Base-by-base conservation (phyloP, 1,140 invertebrate species). In the Pachyrhynchus sulphureomaculatus region DNA sequence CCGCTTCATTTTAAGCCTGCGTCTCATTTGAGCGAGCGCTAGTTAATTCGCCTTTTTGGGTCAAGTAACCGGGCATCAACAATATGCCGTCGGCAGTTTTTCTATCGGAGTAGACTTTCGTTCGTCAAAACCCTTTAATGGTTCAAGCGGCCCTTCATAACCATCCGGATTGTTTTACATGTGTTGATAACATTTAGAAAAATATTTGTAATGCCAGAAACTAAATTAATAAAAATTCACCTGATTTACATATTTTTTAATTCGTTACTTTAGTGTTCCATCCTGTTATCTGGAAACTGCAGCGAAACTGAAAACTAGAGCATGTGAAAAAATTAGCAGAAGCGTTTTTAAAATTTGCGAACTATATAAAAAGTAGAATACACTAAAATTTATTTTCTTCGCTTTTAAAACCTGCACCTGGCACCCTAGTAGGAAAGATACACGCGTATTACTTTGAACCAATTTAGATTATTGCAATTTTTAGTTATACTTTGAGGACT, bases 361-460 rank as follows among this genome's bases (percentile, higher is more conserved):
- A 44, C 53, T 45, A 45, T 26, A 55, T 24, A 37, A 39, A 55
- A 55, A 55, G 53, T 55, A 55, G 33, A 55, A 55, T 55, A 45
- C 53, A 55, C 13, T 44, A 29, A 55, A 55, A 55, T 55, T 55
- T 55, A 55, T 55, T 55, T 55, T 55, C 53, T 55, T 42, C 53
- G 37, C 39, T 55, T 45, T 44, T 32, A 55, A 55, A 55, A 55
- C 20, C 53, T 55, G 53, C 53, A 55, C 53, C 53, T 55, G 53
- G 53, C 53, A 55, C 53, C 39, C 53, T n/a, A 29, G 20, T 45
- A 44, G 17, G 32, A 36, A 41, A 55, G 24, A 15, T 51, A 36
- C 48, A 51, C 9, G 48, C 48, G 36, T 51, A 51, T 20, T 51
- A 36, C 37, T 44, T 55, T 55, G 21, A 55, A 44, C 41, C n/a